These are phyloP conservation scores for Eueremaeus valkanovi DNA, from an alignment of 2,888 invertebrate genomes.

Conservation along the genomic window DNA sequence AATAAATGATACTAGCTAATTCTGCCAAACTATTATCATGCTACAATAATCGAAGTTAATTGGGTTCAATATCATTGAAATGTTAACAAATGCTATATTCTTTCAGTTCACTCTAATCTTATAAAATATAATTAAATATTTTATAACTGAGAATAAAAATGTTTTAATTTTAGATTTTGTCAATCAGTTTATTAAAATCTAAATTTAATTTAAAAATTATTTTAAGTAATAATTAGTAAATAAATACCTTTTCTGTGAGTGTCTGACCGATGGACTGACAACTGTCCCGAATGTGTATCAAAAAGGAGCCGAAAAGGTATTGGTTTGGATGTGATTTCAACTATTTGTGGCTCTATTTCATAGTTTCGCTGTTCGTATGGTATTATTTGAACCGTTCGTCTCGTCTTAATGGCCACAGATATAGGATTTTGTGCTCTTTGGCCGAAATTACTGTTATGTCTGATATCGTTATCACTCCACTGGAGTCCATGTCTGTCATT, in stretches of 20 bases:
- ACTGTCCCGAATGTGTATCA: not conserved
- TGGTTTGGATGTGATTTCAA: constrained; percentile 10
- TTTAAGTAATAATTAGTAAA: no score
- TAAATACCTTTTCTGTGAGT: not conserved
- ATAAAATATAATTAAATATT: no score
- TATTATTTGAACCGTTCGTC: not conserved
- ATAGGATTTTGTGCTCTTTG: constrained; percentile 5
- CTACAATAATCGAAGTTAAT: no score
- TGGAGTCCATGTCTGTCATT: not conserved
- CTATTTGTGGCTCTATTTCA: constrained; percentile 11
- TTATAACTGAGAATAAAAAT: no score
- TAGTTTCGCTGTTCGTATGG: not conserved
- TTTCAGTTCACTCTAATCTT: no score
- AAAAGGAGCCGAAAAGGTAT: not conserved
- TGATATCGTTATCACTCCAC: not conserved
- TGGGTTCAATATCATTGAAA: no score
- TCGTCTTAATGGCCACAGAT: not conserved
- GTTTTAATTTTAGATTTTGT: no score
- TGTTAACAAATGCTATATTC: no score
- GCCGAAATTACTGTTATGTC: not conserved
- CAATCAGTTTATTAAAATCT: no score
- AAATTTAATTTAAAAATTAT: no score
- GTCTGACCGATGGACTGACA: not conserved
- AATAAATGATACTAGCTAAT: no score
- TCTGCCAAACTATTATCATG: no score